Evolutionary conservation across 2,888 invertebrate species (phyloP), one percentile per base, ranked within the genome.

Genomic region (Patella pellucida): DNA sequence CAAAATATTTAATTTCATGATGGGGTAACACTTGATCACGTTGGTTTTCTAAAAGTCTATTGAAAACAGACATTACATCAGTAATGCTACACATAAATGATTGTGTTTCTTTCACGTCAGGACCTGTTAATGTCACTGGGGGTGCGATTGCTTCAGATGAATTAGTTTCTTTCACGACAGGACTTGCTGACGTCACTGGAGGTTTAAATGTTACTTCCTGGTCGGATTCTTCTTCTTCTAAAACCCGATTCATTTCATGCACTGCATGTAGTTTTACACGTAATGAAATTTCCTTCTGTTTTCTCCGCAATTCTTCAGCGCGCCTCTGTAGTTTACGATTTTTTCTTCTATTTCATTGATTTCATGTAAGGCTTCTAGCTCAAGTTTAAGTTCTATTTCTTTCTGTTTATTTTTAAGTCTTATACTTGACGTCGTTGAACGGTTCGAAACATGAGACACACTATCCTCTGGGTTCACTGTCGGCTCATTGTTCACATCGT

Each of bases 291-390:
- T 62, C 62, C 14, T 62, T 7, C 14, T 62, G 62, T 62, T 62
- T 62, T 62, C 62, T 4, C n/a, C 3, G 19, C 3, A 62, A 14
- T n/a, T 62, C 62, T 19, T 56, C 56, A 56, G 56, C n/a, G n/a
- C 14, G 7, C 19, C 56, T 16, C 2, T 16, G n/a, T n/a, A 56
- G 16, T 15, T 56, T 56, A 9, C n/a, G 9, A 1, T 15, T 56
- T 12, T 56, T 15, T 56, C n/a, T 56, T 62, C 62, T 3, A 62
- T 23, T 23, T 14, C n/a, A 14, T 62, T 62, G n/a, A 23, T 11
- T 62, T 62, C 62, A 23, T 62, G 62, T 62, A 62, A 62, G 23
- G 62, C 62, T 62, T n/a, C 62, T 7, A 62, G 15, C 23, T 62
- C 62, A 9, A 62, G 23, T 62, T 23, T 62, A 23, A 62, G 0